These are phyloP conservation scores for Drosophila hydei DNA, from an alignment of 1,140 invertebrate genomes.

Conservation along the genomic window DNA sequence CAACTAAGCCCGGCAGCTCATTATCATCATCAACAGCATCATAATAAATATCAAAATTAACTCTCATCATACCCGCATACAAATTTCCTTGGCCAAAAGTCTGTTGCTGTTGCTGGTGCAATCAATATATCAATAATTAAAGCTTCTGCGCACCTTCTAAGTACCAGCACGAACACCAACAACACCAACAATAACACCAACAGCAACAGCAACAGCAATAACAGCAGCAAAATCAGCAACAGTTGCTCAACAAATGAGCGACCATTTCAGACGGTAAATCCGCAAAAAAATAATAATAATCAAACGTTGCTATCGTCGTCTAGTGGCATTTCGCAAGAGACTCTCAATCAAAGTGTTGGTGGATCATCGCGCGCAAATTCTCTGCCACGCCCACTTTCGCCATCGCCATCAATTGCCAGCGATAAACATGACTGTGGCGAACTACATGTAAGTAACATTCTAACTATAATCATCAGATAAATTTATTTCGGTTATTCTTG, in stretches of 20 bases:
- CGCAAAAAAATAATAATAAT: constrained; percentile 50
- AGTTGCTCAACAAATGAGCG: constrained; percentile 13
- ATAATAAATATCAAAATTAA: constrained; percentile 7
- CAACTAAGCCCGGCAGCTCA: constrained; percentile 26
- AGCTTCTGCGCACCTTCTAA: constrained; percentile 13
- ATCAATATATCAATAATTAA: constrained; percentile 19
- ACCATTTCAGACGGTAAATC: constrained; percentile 38
- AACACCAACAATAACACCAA: neutral
- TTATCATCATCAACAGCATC: constrained; percentile 38
- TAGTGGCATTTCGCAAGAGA: constrained; percentile 88
- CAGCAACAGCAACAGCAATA: neutral
- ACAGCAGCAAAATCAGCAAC: constrained; percentile 6
- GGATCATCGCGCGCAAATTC: constrained; percentile 86
- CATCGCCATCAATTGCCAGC: constrained; percentile 92
- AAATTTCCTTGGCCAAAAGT: constrained; percentile 24
- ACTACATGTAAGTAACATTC: constrained; percentile 57
- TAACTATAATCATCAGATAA: neutral
- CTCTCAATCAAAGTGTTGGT: constrained; percentile 85
- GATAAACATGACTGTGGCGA: constrained; percentile 88
- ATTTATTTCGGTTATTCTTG: neutral
- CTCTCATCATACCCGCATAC: constrained; percentile 17
- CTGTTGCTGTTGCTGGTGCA: constrained; percentile 16
- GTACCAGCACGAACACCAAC: constrained; percentile 3
- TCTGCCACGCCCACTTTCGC: constrained; percentile 91
- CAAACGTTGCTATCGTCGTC: constrained; percentile 87